Base-by-base conservation (phyloP, 2,797 vertebrate species). In the Acipenser ruthenus region DNA sequence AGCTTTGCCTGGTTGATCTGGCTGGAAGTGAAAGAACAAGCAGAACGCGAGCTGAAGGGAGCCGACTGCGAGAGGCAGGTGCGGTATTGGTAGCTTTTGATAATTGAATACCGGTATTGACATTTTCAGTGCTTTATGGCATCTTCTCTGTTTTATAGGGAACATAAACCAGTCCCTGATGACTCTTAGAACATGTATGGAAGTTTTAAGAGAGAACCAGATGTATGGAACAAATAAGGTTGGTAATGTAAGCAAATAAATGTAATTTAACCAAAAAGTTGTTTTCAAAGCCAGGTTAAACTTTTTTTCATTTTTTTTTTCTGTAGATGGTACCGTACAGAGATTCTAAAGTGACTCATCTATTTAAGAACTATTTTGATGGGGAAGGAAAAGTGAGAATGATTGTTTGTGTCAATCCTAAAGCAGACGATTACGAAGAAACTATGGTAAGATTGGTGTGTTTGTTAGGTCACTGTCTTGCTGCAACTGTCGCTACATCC, bases 301-400 rank as follows among this genome's bases (percentile, higher is more conserved):
- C 37, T 0, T 37, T 10, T 60, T 49, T 11, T 8, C 0, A 55
- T 10, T 4, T 18, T 64, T 72, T 72, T 63, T 47, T 11, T 64
- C 60, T 60, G 0, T 63, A 99, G 97, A 98, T 99, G 95, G 95
- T 99, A 55, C 97, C 97, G 0, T 99, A 99, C 80, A 88, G 96
- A 83, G 97, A 99, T 75, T 97, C 95, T 51, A 99, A 99, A 81
- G 85, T 99, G 63, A 98, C 95, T 6, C 97, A 95, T 62, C 84
- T 95, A 8, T 99, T 99, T 80, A 99, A 99, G 81, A 99, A 98
- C 81, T 95, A 99, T 72, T 99, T 99, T 58, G 94, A 99, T 0
- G 96, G 97, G 0, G 92, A 98, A 80, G 96, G 95, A 6, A 97
- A 96, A 83, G 96, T 99, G 23, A 87, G 89, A n/a, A 97, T 99